These are phyloP conservation scores for Drosophila grimshawi DNA, from an alignment of 1,140 invertebrate species.

Conservation along the genomic window DNA sequence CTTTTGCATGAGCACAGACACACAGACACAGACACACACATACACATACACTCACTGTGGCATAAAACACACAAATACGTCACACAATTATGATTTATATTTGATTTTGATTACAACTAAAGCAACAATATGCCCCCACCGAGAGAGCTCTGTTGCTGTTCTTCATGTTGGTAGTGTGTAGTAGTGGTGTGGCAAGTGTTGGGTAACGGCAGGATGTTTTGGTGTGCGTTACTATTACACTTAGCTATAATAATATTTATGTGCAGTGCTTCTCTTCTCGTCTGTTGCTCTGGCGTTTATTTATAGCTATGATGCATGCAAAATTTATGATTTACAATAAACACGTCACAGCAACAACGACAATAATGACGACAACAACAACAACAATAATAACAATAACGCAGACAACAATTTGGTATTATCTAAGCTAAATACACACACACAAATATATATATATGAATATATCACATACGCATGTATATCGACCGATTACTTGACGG, in stretches of 20 bases:
- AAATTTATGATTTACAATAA: slow-evolving; percentile 79
- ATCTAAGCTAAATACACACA: slow-evolving; percentile 14
- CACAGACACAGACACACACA: slow-evolving; percentile 33
- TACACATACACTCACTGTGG: slow-evolving; percentile 31
- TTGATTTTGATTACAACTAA: slow-evolving; percentile 78
- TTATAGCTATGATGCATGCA: slow-evolving; percentile 79
- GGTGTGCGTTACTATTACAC: slow-evolving; percentile 74
- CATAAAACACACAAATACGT: slow-evolving; percentile 21
- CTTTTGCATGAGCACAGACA: slow-evolving; percentile 74
- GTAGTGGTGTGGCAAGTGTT: slow-evolving; percentile 34
- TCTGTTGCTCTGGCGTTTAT: slow-evolving; percentile 59
- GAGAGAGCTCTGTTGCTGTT: slow-evolving; percentile 25
- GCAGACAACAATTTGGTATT: slow-evolving; percentile 18
- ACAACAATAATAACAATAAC: slow-evolving; percentile 28
- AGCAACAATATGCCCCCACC: slow-evolving; percentile 58
- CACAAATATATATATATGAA: not conserved
- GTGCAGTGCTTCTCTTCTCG: slow-evolving; percentile 33
- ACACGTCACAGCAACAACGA: slow-evolving; percentile 50
- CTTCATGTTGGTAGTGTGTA: slow-evolving; percentile 25
- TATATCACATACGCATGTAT: not conserved
- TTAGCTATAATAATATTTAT: slow-evolving; percentile 72
- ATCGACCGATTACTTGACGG: slow-evolving; percentile 3
- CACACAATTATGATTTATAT: slow-evolving; percentile 79
- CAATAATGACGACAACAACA: slow-evolving; percentile 42
- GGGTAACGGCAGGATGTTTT: slow-evolving; percentile 16